Conservation (phyloP, 2,113 vertebrate genomes). For the Rhegmatorhina hoffmannsi region DNA sequence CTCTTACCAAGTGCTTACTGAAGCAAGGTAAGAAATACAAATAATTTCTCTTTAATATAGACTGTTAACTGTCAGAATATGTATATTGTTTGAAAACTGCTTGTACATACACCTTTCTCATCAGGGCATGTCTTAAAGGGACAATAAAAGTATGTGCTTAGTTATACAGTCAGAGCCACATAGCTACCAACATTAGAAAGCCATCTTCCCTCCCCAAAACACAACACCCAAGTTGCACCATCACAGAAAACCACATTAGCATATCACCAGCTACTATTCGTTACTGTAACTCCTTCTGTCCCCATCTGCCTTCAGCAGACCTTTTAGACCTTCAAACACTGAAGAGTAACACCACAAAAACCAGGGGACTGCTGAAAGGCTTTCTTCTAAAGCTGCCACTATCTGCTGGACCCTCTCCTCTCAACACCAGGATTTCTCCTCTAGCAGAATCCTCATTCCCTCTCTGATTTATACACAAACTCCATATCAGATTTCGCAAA, state of each 20-base stretch:
- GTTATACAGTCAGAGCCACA: not conserved
- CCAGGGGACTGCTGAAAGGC: not conserved
- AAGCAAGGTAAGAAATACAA: not conserved
- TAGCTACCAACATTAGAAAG: not conserved
- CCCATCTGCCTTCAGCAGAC: not conserved
- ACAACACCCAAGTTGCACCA: not conserved
- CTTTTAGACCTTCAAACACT: not conserved
- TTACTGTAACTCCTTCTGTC: not conserved
- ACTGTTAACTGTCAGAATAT: not conserved
- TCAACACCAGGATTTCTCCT: not conserved
- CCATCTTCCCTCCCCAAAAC: not conserved
- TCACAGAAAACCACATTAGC: not conserved
- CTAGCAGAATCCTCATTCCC: not conserved
- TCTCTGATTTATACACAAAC: not conserved
- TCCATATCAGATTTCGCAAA: not conserved
- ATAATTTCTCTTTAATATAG: not conserved
- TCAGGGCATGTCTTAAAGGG: not conserved
- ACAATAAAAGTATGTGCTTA: not conserved
- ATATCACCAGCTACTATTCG: not conserved
- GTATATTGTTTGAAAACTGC: not conserved
- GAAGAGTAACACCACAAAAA: not conserved
- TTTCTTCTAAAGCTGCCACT: not conserved
- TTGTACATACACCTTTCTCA: not conserved
- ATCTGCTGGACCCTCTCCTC: not conserved
- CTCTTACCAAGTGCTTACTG: not conserved